A percentile compares a stretch with the other conserved stretches of the same genome.
Conservation (phyloP, 2,113 vertebrate species). For the Eulemur macaco region DNA sequence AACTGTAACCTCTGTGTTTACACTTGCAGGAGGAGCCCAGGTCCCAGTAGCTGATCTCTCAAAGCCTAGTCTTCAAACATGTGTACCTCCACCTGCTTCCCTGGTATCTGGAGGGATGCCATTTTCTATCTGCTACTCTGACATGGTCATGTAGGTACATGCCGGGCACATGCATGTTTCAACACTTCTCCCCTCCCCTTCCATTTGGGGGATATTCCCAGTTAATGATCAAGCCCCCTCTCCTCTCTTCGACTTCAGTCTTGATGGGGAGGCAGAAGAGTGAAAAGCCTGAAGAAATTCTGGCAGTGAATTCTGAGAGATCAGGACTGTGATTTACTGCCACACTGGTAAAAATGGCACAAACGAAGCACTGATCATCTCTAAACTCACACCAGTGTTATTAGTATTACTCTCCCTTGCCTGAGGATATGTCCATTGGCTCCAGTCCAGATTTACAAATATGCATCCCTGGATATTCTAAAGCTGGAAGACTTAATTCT, state of each 20-base stretch:
- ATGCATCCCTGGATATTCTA: neutral
- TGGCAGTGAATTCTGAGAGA: slow-evolving; percentile 22
- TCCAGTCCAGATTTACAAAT: neutral
- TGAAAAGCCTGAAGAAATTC: slow-evolving; percentile 15
- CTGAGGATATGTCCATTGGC: neutral
- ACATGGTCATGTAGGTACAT: neutral
- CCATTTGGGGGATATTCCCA: neutral
- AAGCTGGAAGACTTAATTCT: slow-evolving; percentile 38
- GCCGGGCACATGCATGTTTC: neutral
- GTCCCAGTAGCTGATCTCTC: neutral
- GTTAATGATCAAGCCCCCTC: neutral
- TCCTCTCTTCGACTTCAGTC: neutral
- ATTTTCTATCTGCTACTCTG: slow-evolving; percentile 4
- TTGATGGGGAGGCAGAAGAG: neutral
- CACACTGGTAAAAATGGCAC: neutral
- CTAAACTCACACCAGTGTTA: neutral
- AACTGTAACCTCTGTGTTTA: neutral
- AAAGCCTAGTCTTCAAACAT: neutral
- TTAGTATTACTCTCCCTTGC: neutral
- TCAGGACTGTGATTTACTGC: neutral
- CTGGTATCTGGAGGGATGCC: neutral
- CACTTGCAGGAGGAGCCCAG: neutral
- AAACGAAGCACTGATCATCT: neutral
- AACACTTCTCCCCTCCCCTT: neutral
- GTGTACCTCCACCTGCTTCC: neutral